Conservation (phyloP, 2,888 invertebrate species). For the Conus canariensis region DNA sequence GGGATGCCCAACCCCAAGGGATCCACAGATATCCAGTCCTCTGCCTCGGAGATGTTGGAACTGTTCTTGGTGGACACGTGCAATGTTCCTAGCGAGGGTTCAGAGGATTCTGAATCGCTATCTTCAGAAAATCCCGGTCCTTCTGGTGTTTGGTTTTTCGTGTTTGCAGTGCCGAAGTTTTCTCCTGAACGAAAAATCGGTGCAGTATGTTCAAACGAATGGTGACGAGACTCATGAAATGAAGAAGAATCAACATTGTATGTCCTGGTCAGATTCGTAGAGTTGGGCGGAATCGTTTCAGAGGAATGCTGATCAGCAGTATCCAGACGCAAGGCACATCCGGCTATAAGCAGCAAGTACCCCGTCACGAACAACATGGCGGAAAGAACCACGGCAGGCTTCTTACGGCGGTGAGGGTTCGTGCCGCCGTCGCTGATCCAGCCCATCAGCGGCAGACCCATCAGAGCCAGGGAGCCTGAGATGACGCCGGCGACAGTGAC, state of each 20-base stretch:
- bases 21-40: neutral
- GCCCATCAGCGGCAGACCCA: conserved; percentile 6
- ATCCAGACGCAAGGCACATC: neutral
- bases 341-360: neutral
- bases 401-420: conserved; percentile 20
- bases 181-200: neutral
- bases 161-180: neutral
- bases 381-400: conserved; percentile 24
- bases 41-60: neutral
- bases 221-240: neutral
- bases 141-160: neutral
- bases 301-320: neutral
- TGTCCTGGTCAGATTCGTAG: neutral
- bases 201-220: neutral
- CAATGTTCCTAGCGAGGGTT: too few relatives aligned
- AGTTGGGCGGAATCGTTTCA: too few relatives aligned
- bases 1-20: conserved; percentile 26
- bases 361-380: neutral
- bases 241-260: neutral
- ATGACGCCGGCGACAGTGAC: conserved; percentile 22
- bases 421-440: conserved; percentile 31
- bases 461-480: conserved; percentile 20
- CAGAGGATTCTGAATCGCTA: neutral
- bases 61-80: neutral
- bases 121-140: neutral